A percentile compares a stretch with the other conserved stretches of the same genome.
These are phyloP conservation scores for Phrynocephalus vlangalii DNA, from an alignment of 2,797 vertebrate genomes.

Conservation along the genomic window DNA sequence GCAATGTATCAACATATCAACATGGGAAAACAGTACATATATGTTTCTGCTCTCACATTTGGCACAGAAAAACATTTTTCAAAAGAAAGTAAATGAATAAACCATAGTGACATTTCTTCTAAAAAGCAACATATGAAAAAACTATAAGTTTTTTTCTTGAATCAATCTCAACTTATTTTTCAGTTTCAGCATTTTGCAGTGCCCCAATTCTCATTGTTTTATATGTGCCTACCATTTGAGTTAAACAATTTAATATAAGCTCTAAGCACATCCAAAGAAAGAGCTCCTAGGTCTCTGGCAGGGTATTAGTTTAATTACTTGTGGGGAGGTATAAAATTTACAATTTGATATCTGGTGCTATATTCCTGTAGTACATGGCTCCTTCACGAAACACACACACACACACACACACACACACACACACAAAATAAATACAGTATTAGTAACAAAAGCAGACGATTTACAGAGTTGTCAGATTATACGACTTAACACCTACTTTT, in stretches of 20 bases:
- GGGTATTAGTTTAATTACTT: constrained; percentile 32
- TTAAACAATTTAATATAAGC: constrained; percentile 32
- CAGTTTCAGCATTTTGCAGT: not conserved
- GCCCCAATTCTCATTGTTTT: constrained; percentile 10
- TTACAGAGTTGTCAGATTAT: constrained; percentile 55
- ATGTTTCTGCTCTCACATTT: constrained; percentile 28
- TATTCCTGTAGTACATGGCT: not conserved
- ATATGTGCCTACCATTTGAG: constrained; percentile 4
- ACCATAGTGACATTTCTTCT: not conserved
- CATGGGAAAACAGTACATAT: constrained; percentile 15
- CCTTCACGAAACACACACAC: constrained; percentile 30
- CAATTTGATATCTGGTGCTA: constrained; percentile 29
- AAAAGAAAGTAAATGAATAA: not conserved
- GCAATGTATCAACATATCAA: constrained; percentile 8
- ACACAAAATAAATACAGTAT: constrained; percentile 11
- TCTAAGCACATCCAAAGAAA: constrained; percentile 30
- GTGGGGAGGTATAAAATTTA: constrained; percentile 43
- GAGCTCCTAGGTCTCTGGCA: constrained; percentile 10
- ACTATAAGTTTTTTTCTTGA: not conserved
- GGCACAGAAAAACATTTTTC: constrained; percentile 36
- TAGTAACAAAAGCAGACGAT: constrained; percentile 41
- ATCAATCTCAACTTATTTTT: constrained; percentile 22
- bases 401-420: not conserved
- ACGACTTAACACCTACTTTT: constrained; percentile 84
- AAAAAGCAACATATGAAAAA: constrained; percentile 26